These are phyloP conservation scores for Schizotus pectinicornis DNA, from an alignment of 2,888 invertebrate genomes.

Conservation along the genomic window DNA sequence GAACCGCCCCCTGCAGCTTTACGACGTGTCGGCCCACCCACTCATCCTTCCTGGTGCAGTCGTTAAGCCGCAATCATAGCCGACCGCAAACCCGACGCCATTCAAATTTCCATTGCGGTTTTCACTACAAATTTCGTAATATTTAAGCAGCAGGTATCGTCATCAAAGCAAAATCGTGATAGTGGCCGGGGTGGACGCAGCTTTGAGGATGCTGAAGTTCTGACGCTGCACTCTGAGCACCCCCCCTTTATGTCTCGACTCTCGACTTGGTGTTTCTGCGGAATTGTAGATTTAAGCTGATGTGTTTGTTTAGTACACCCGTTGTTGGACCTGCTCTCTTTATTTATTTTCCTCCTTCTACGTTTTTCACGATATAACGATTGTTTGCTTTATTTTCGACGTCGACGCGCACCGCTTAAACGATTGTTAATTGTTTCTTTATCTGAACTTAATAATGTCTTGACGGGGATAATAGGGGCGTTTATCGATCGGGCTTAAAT, in stretches of 20 bases:
- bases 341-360: constrained; percentile 36
- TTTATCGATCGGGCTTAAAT: not conserved
- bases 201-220: not conserved
- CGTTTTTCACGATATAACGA: constrained; percentile 29
- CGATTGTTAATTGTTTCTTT: constrained; percentile 21
- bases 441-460: not conserved
- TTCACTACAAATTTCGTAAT: no score
- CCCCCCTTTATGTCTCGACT: not conserved
- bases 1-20: constrained; percentile 33
- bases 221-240: not conserved
- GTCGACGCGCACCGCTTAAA: constrained; percentile 18
- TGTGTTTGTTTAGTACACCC: constrained; percentile 38
- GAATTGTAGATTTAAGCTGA: constrained; percentile 39
- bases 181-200: not conserved
- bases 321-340: constrained; percentile 33
- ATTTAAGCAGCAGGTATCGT: constrained; percentile 15
- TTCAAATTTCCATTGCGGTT: no score
- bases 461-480: no score
- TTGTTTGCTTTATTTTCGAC: constrained; percentile 30
- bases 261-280: constrained; percentile 28
- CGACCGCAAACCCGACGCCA: no score
- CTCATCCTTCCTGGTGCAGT: constrained; percentile 26
- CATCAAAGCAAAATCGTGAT: constrained; percentile 9
- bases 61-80: no score
- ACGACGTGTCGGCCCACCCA: constrained; percentile 32